Percentiles rank a stretch among this genome's conserved stretches.
phyloP scores from a whole-genome alignment of 2,888 invertebrate species.

The Scaptomyza cyrtandrae region DNA sequence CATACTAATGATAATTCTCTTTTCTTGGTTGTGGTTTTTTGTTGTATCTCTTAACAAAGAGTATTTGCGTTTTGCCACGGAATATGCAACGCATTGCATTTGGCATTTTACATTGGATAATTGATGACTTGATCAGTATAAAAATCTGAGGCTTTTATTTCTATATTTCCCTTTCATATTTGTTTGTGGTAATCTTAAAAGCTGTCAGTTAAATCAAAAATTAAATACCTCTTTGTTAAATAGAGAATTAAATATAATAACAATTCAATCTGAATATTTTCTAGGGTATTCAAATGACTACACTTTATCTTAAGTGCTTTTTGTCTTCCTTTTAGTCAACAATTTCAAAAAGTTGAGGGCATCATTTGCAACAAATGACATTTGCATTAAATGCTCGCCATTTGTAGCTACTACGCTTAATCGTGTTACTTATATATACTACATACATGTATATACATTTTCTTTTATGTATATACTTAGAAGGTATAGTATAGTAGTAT shows the following conservation, averaged over 20 bases:
- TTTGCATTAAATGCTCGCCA: conserved; percentile 65
- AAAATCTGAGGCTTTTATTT: not conserved
- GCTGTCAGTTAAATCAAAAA: not conserved
- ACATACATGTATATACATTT: not conserved
- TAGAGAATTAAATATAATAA: not conserved
- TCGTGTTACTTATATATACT: conserved; percentile 26
- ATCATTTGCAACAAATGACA: conserved; percentile 70
- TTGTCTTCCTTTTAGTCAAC: not conserved
- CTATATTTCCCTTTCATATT: not conserved
- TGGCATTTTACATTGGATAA: conserved; percentile 5
- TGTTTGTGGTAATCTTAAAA: not conserved
- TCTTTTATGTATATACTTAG: not conserved
- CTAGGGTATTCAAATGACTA: conserved; percentile 1
- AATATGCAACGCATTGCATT: conserved; percentile 5
- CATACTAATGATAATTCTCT: conserved; percentile 70
- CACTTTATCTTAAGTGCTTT: not conserved
- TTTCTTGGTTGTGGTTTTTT: not conserved
- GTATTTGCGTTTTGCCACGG: conserved; percentile 6
- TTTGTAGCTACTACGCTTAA: conserved; percentile 40
- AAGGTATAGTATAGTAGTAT: not conserved
- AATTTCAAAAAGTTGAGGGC: conserved; percentile 45
- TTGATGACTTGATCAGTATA: not conserved
- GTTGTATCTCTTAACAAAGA: not conserved
- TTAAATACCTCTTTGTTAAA: too few relatives aligned
- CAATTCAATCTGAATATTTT: not conserved